Percentiles rank a stretch among this genome's conserved stretches.
phyloP scores from a whole-genome alignment of 2,888 invertebrate genomes.

The Scaptomyza polygonia region DNA sequence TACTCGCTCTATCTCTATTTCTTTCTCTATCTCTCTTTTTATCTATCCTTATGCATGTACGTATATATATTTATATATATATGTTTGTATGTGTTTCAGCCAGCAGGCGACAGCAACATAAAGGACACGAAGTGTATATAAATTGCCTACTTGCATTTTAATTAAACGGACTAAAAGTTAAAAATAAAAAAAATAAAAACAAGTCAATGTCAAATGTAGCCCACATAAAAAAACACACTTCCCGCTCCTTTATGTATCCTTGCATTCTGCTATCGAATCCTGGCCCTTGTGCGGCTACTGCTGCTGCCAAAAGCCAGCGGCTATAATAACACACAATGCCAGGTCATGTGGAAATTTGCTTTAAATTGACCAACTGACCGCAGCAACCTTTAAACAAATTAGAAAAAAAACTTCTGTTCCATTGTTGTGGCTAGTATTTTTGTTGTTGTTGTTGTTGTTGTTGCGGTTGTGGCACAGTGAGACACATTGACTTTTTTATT shows the following conservation, averaged over 20 bases:
- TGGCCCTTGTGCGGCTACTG: conserved; percentile 10
- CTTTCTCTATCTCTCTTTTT: conserved; percentile 4
- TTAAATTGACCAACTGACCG: conserved; percentile 77
- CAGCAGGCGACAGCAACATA: conserved; percentile 43
- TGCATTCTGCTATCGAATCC: conserved; percentile 14
- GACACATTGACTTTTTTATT: conserved; percentile 48
- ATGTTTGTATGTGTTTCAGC: not conserved
- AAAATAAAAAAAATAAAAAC: conserved; percentile 48
- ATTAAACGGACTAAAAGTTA: conserved; percentile 76
- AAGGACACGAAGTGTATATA: conserved; percentile 76
- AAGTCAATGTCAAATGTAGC: conserved; percentile 67
- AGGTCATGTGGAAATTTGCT: conserved; percentile 73
- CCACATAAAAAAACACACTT: not conserved
- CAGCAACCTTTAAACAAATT: conserved; percentile 72
- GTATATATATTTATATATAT: conserved; percentile 6
- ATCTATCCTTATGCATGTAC: not conserved
- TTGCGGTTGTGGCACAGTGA: conserved; percentile 19
- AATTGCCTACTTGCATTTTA: conserved; percentile 79
- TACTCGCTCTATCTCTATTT: too few relatives aligned
- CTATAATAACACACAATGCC: conserved; percentile 62
- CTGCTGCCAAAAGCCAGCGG: conserved; percentile 24
- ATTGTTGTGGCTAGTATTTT: conserved; percentile 52
- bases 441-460: conserved; percentile 6
- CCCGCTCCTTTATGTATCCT: not conserved
- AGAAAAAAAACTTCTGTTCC: conserved; percentile 49